phyloP scores from a whole-genome alignment of 2,797 vertebrate genomes.

The Anniella stebbinsi region DNA sequence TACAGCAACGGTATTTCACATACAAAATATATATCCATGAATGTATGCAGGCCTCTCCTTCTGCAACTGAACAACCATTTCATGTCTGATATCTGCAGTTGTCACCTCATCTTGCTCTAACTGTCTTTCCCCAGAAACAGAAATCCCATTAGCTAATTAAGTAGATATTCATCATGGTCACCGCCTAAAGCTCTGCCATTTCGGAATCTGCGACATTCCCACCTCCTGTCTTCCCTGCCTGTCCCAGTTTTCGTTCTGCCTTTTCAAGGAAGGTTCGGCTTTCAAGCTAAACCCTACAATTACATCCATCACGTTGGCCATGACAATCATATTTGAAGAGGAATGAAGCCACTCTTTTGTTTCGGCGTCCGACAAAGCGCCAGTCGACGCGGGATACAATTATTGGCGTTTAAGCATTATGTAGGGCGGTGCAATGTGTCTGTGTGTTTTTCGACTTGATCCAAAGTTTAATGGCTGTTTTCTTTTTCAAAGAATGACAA shows the following conservation, averaged over 20 bases:
- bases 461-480: constrained; percentile 20
- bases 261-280: background rate
- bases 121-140: background rate
- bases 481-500: constrained; percentile 5
- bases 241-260: background rate
- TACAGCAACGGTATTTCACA: background rate
- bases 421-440: background rate
- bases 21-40: background rate
- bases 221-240: background rate
- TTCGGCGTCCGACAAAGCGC: background rate
- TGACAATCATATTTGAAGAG: background rate
- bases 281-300: background rate
- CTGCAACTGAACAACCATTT: background rate
- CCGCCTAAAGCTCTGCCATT: background rate
- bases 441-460: background rate
- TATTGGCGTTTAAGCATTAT: background rate
- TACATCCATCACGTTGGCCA: background rate
- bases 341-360: background rate
- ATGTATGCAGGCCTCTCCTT: background rate
- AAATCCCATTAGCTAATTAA: constrained; percentile 25
- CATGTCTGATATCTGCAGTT: background rate
- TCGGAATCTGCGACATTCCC: background rate
- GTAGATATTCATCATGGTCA: background rate
- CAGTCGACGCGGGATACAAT: background rate
- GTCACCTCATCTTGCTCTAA: too few species aligned